phyloP scores from a whole-genome alignment of 2,113 vertebrate species.

The Upupa epops region DNA sequence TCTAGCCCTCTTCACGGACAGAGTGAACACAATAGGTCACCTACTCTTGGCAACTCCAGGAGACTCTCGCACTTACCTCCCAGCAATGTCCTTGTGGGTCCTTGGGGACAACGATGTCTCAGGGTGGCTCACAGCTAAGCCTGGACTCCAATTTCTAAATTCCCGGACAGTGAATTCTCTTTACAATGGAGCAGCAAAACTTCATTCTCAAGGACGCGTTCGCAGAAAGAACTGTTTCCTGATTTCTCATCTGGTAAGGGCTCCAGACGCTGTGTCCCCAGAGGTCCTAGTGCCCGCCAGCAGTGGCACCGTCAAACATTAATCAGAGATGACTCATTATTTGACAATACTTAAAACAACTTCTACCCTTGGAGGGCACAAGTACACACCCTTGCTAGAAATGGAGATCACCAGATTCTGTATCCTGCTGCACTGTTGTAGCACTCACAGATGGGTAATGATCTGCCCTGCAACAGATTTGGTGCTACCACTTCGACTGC shows the following conservation, averaged over 20 bases:
- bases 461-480: neutral
- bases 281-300: slow-evolving; percentile 10
- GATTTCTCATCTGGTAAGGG: neutral
- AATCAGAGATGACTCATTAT: slow-evolving; percentile 15
- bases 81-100: neutral
- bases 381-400: neutral
- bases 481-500: neutral
- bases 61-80: neutral
- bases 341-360: neutral
- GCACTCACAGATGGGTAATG: neutral
- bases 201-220: neutral
- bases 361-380: neutral
- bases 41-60: neutral
- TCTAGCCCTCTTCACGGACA: neutral
- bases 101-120: fast-evolving
- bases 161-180: neutral
- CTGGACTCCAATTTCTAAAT: neutral
- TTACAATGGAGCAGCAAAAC: neutral
- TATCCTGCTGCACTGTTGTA: fast-evolving
- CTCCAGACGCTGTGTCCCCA: neutral
- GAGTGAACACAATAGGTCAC: fast-evolving
- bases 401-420: neutral
- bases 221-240: slow-evolving; percentile 27
- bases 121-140: neutral
- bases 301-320: neutral